Percentiles rank a stretch among this genome's conserved stretches.
Evolutionary conservation across 2,797 vertebrate genomes (phyloP).

Genomic region (Micrastur ruficollis): DNA sequence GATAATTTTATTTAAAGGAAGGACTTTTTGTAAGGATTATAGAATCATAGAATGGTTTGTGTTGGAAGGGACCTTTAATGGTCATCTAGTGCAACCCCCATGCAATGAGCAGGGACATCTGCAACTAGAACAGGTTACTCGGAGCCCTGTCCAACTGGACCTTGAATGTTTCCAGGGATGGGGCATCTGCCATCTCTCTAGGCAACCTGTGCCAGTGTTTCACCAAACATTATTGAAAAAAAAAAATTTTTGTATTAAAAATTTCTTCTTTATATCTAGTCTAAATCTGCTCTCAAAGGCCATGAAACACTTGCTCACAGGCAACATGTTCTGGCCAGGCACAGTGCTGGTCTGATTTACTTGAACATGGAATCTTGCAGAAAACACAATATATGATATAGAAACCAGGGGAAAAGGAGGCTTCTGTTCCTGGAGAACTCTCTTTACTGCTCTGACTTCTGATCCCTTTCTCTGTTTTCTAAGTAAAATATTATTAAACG

Average conservation of each 20-base stretch:
- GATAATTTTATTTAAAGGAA: background rate
- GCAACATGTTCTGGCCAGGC: background rate
- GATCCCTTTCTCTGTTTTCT: background rate
- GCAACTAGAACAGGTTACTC: background rate
- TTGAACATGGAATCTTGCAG: background rate
- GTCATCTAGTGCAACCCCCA: background rate
- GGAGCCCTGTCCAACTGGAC: background rate
- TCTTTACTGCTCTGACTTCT: background rate
- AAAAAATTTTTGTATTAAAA: background rate
- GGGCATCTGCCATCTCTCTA: background rate
- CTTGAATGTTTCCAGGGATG: background rate
- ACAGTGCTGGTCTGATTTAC: background rate
- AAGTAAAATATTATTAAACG: background rate
- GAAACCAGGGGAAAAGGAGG: background rate
- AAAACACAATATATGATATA: background rate
- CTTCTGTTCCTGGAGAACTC: background rate
- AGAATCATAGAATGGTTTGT: background rate
- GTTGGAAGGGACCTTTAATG: background rate
- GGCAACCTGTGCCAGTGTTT: background rate
- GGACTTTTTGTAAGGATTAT: background rate
- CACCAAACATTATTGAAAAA: background rate
- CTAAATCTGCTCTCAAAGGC: background rate
- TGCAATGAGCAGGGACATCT: background rate
- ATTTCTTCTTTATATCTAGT: background rate
- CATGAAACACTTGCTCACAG: background rate